phyloP scores from a whole-genome alignment of 2,113 vertebrate genomes.

The Salvelinus namaycush region DNA sequence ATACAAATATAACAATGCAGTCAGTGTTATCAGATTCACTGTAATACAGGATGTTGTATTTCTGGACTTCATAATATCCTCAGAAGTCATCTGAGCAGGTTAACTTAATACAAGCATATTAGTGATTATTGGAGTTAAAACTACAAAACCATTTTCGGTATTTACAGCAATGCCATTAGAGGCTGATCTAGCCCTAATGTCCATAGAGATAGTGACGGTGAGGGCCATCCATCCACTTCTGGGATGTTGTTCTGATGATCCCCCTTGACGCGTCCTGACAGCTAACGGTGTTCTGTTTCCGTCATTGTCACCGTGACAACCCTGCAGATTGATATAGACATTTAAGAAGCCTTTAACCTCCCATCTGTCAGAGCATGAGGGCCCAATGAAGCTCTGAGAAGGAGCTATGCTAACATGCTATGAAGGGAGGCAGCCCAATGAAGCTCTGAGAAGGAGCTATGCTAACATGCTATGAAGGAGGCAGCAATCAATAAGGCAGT shows the following conservation, averaged over 20 bases:
- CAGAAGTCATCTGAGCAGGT: not conserved
- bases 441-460: not conserved
- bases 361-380: conserved; percentile 61
- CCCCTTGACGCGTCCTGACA: conserved; percentile 25
- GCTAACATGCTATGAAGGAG: conserved; percentile 51
- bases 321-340: conserved; percentile 74
- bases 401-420: conserved; percentile 37
- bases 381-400: not conserved
- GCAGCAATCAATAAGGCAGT: conserved; percentile 8
- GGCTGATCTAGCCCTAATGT: conserved; percentile 20
- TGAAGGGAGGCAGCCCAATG: conserved; percentile 39
- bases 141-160: not conserved
- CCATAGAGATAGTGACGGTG: conserved; percentile 52
- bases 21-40: conserved; percentile 49
- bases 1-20: conserved; percentile 46
- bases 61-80: conserved; percentile 6
- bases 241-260: conserved; percentile 62
- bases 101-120: not conserved
- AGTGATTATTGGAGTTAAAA: not conserved
- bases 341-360: conserved; percentile 71
- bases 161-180: conserved; percentile 54
- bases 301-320: conserved; percentile 72
- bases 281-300: conserved; percentile 66
- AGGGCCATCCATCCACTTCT: conserved; percentile 58
- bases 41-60: conserved; percentile 50